Percentiles rank a stretch among this genome's conserved stretches.
Conservation (phyloP, 2,888 invertebrate species). For the Desoria tigrina region DNA sequence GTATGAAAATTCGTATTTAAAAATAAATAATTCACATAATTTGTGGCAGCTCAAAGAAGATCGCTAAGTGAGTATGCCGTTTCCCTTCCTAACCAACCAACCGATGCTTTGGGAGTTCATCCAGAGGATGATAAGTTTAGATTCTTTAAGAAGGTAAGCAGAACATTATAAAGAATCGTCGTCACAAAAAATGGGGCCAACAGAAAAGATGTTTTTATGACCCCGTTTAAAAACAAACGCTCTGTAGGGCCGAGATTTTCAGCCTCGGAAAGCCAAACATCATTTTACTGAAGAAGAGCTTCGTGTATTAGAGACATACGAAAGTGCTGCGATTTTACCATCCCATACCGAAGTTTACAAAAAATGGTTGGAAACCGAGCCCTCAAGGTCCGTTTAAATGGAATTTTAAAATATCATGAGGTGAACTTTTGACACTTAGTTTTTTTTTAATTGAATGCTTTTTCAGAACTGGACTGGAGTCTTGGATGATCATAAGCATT, state of each 20-base stretch:
- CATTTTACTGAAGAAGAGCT: slow-evolving; percentile 57
- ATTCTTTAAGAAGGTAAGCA: slow-evolving; percentile 51
- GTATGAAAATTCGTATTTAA: no score
- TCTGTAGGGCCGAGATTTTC: slow-evolving; percentile 57
- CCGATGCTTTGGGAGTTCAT: slow-evolving; percentile 43
- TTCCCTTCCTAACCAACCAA: slow-evolving; percentile 47
- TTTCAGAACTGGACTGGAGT: slow-evolving; percentile 54
- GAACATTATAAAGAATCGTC: no score
- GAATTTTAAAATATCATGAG: neutral
- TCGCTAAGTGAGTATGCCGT: slow-evolving; percentile 51
- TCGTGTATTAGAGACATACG: slow-evolving; percentile 56
- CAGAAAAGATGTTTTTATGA: no score
- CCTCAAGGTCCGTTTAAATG: slow-evolving; percentile 46
- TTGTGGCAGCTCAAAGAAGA: slow-evolving; percentile 39
- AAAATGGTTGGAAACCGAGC: slow-evolving; percentile 56
- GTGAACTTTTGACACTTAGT: neutral
- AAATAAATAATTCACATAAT: no score
- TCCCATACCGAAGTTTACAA: slow-evolving; percentile 57
- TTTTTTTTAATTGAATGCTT: neutral
- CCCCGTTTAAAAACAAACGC: neutral
- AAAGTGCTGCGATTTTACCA: slow-evolving; percentile 57
- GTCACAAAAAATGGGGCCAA: no score
- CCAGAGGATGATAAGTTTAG: slow-evolving; percentile 46
- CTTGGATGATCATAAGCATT: slow-evolving; percentile 57
- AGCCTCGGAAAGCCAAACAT: slow-evolving; percentile 57